Evolutionary conservation across 2,113 vertebrate genomes (phyloP).

Genomic region (Myiopsitta monachus): DNA sequence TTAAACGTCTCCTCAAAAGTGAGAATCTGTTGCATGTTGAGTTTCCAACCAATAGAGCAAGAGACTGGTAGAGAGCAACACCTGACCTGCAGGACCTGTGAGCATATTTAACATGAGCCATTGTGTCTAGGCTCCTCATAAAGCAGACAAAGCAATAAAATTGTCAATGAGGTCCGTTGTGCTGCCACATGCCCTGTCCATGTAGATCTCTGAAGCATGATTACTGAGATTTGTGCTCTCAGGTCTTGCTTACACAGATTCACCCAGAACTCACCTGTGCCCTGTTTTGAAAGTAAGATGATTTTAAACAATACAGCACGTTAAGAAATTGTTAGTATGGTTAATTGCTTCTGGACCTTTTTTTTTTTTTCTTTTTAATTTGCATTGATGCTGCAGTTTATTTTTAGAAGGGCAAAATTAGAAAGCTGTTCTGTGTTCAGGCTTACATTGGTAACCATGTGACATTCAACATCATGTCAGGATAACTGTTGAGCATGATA

Average conservation of each 20-base stretch:
- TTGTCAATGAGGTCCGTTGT: neutral
- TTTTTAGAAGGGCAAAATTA: neutral
- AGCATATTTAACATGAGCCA: neutral
- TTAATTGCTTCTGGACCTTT: neutral
- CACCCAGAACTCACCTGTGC: neutral
- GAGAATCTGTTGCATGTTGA: fast-evolving
- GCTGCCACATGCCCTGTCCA: neutral
- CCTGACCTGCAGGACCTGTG: neutral
- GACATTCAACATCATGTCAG: neutral
- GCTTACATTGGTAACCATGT: neutral
- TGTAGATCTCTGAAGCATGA: neutral
- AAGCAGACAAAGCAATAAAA: neutral
- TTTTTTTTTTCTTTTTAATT: neutral
- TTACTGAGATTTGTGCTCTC: neutral
- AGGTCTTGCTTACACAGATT: neutral
- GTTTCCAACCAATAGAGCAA: neutral
- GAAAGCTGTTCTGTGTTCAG: neutral
- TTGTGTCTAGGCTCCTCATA: neutral
- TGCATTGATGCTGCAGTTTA: neutral
- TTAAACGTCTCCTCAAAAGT: neutral
- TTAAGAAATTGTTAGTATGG: neutral
- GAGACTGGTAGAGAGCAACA: neutral
- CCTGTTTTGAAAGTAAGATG: neutral
- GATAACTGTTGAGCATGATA: neutral
- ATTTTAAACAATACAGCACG: neutral